Evolutionary conservation across 2,113 vertebrate genomes (phyloP), one percentile per base, ranked within the genome.

Genomic region (Regulus satrapa): DNA sequence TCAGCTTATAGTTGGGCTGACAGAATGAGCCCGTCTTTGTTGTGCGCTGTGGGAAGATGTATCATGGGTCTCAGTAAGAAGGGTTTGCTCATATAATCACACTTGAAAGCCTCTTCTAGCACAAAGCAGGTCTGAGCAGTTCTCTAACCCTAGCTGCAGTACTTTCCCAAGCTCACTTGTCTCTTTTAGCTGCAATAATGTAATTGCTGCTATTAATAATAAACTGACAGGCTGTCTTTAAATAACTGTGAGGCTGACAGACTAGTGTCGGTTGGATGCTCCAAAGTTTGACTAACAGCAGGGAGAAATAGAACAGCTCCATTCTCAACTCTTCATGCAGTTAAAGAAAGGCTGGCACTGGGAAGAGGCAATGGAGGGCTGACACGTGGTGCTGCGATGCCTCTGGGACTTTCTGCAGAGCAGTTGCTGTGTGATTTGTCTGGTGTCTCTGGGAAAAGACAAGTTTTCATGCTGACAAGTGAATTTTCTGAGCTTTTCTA

Each of bases 161-260:
- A 38, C 3, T 0, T 71, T 92, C 32, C 26, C 82, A 51, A 58
- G 83, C 75, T 89, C 88, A 63, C 54, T 79, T 54, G 69, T 90
- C 75, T 92, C 85, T 90, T 93, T 72, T 85, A 92, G 75, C 79
- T 49, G 85, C 82, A 88, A 36, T 76, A 88, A 85, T 80, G 72
- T 93, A 90, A 93, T 97, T 96, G 90, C 78, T 88, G 18, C 78
- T 94, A 83, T 93, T 94, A 92, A 92, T 94, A 93, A 92, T 92
- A 92, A 85, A 85, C 51, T 92, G 94, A 67, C 88, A 90, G 75
- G 41, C 63, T 96, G 48, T 75, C 75, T 90, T 95, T 90, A 94
- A 95, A 80, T 94, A 97, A 92, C 67, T 79, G 45, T 80, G 43
- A 82, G 67, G 63, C 85, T 80, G 85, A 90, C 61, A 62, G 88